phyloP scores from a whole-genome alignment of 2,113 vertebrate species.

The Erythrolamprus reginae region DNA sequence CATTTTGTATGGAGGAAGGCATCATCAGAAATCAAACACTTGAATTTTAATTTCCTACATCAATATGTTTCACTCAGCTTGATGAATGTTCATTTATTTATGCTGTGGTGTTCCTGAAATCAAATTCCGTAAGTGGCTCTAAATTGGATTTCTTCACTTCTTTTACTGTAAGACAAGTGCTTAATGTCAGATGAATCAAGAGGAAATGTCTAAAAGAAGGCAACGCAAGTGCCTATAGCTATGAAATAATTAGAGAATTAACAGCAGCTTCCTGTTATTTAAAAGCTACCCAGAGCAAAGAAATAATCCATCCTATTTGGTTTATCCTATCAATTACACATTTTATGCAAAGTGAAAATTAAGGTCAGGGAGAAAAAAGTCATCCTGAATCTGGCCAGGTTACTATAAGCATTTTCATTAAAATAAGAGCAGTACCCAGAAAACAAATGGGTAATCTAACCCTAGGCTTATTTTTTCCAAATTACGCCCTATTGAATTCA shows the following conservation, averaged over 20 bases:
- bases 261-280: neutral
- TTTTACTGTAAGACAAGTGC: slow-evolving; percentile 3
- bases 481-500: neutral
- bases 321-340: neutral
- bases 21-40: neutral
- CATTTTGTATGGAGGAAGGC: neutral
- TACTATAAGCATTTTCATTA: neutral
- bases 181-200: slow-evolving; percentile 7
- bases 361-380: neutral
- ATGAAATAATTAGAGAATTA: neutral
- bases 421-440: neutral
- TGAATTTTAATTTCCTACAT: slow-evolving; percentile 4
- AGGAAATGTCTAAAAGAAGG: neutral
- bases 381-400: neutral
- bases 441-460: neutral
- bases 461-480: neutral
- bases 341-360: neutral
- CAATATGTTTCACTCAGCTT: neutral
- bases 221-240: neutral
- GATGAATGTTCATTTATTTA: slow-evolving; percentile 4
- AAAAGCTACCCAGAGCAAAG: neutral
- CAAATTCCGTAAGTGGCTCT: neutral
- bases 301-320: neutral
- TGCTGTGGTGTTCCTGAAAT: neutral
- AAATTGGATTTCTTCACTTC: neutral